Evolutionary conservation across 2,888 invertebrate species (phyloP), one percentile per base, ranked within the genome.

Genomic region (Malthinus flaveolus): DNA sequence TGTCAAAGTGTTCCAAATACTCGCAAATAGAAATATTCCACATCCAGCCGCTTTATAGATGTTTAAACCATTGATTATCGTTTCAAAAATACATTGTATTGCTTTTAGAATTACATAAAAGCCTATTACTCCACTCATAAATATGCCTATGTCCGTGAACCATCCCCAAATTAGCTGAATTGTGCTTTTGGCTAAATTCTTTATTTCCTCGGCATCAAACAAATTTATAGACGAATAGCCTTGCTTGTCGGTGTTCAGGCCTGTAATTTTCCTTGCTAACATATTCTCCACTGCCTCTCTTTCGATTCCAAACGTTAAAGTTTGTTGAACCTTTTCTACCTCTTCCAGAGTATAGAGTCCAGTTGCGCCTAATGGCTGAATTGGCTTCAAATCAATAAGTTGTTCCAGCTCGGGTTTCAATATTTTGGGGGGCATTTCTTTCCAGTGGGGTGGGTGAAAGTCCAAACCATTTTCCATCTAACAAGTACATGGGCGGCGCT

Each of bases 11-110:
- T 36, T 49, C 49, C 37, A 49, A 7, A 35, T 2, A 32, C 49
- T 49, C 3, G 35, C 49, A 4, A 49, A 13, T 2, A 35, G 11
- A 6, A 2, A 5, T 11, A 49, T 7, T 10, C 15, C 49, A 32
- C 4, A 49, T 1, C 49, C 49, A 36, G 36, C 15, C 6, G 49
- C 36, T 49, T 49, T 49, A 15, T 49, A 49, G 1, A 49, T 15
- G 6, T 12, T 10, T 3, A 49, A 1, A 4, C 49, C 7, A 13
- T 49, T 49, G 13, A 49, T 10, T 1, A 49, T 1, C 11, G 36
- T 36, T 13, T 36, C 49, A 15, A 49, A 13, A 23, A 49, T 1
- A 35, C 36, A 49, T 31, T 34, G 36, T 1, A 49, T 35, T 8
- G 3, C 3, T 15, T 10, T 12, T 10, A 49, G 8, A 1, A 49